Conservation (phyloP, 2,888 invertebrate species). For the Dryomyza anilis region DNA sequence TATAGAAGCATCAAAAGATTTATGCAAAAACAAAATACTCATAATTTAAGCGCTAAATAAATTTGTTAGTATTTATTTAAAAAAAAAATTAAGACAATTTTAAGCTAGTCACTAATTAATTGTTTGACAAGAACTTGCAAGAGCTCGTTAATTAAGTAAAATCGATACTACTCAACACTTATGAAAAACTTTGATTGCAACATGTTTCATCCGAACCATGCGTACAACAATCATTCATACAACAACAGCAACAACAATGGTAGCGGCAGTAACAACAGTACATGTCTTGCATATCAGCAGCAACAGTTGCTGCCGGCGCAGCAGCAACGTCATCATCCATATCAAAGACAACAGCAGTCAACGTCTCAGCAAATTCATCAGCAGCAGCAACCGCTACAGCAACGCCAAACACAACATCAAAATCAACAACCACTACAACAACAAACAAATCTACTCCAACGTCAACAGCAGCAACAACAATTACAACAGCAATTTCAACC, state of each 20-base stretch:
- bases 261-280: conserved; percentile 9
- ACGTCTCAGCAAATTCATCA: conserved; percentile 38
- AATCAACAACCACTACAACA: conserved; percentile 34
- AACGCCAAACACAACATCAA: conserved; percentile 35
- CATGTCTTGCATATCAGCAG: not conserved
- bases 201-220: conserved; percentile 33
- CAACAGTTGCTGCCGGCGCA: not conserved
- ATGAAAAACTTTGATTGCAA: conserved; percentile 38
- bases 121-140: no score
- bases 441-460: conserved; percentile 33
- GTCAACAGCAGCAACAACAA: conserved; percentile 40
- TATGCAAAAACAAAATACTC: no score
- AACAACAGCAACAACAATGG: conserved; percentile 1
- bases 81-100: not conserved
- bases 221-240: conserved; percentile 19
- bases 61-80: no score
- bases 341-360: conserved; percentile 8
- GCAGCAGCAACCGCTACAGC: conserved; percentile 35
- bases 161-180: no score
- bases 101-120: conserved; percentile 31
- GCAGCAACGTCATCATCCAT: conserved; percentile 28
- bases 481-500: conserved; percentile 26
- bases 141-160: no score
- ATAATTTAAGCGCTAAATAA: no score
- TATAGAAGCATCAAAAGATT: not conserved